Conservation (phyloP, 2,888 invertebrate genomes). For the Colletes collaris region DNA sequence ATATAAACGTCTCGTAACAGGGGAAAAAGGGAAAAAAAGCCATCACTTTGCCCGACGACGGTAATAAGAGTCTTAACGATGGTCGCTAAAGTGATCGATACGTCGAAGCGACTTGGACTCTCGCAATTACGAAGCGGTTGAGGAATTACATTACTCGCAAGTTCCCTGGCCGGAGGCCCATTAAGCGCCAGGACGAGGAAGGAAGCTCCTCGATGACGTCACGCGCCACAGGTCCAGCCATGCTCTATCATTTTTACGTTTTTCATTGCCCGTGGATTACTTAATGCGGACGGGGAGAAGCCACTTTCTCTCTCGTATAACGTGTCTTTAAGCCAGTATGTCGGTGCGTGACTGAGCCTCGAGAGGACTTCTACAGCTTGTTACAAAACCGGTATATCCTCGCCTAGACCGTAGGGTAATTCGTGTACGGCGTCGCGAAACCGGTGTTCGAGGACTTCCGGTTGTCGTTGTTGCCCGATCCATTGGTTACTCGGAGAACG, state of each 20-base stretch:
- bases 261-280: slow-evolving; percentile 59
- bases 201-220: slow-evolving; percentile 45
- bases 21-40: neutral
- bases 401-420: slow-evolving; percentile 1
- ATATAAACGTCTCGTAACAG: neutral
- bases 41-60: neutral
- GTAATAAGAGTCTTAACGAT: slow-evolving; percentile 10
- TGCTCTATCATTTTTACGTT: slow-evolving; percentile 42
- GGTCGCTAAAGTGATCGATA: slow-evolving; percentile 37
- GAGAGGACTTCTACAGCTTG: slow-evolving; percentile 31
- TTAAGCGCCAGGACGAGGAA: slow-evolving; percentile 32
- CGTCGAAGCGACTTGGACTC: slow-evolving; percentile 13
- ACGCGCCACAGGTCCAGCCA: neutral
- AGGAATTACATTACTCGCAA: slow-evolving; percentile 21
- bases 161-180: neutral
- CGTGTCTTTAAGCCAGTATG: slow-evolving; percentile 63
- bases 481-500: neutral
- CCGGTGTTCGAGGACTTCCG: neutral
- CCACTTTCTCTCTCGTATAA: slow-evolving; percentile 70
- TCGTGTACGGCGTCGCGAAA: neutral
- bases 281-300: slow-evolving; percentile 60
- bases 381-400: slow-evolving; percentile 57
- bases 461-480: neutral
- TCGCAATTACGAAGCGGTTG: slow-evolving; percentile 32
- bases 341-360: slow-evolving; percentile 59